These are phyloP conservation scores for Mizuhopecten yessoensis DNA, from an alignment of 1,140 invertebrate species.

Conservation along the genomic window DNA sequence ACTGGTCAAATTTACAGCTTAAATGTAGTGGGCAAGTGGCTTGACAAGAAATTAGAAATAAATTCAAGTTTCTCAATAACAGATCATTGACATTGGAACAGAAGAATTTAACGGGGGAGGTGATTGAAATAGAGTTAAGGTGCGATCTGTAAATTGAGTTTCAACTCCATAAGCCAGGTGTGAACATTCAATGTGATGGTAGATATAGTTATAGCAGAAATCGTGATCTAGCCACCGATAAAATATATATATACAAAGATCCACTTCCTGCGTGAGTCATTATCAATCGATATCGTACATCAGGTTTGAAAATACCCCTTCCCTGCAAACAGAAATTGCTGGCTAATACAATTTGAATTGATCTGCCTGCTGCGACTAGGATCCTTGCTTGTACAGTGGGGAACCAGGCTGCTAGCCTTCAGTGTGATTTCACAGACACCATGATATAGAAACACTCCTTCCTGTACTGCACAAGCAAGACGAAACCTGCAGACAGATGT, in stretches of 20 bases:
- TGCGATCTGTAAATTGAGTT: background rate
- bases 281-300: constrained; percentile 11
- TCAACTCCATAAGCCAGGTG: background rate
- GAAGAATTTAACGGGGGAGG: background rate
- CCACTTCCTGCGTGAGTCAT: constrained; percentile 4
- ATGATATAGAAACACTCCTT: background rate
- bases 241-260: background rate
- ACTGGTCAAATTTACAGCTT: background rate
- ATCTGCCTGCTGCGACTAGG: background rate
- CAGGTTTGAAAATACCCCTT: constrained; percentile 38
- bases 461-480: background rate
- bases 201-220: background rate
- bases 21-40: background rate
- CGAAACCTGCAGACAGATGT: background rate
- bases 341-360: constrained; percentile 33
- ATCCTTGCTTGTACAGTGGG: background rate
- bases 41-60: background rate
- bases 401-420: background rate
- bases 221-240: background rate
- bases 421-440: background rate
- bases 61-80: background rate
- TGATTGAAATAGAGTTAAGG: background rate
- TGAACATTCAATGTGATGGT: background rate
- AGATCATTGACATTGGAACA: background rate
- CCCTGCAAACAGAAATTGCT: background rate